phyloP scores from a whole-genome alignment of 2,888 invertebrate species.

The Lycaena phlaeas region DNA sequence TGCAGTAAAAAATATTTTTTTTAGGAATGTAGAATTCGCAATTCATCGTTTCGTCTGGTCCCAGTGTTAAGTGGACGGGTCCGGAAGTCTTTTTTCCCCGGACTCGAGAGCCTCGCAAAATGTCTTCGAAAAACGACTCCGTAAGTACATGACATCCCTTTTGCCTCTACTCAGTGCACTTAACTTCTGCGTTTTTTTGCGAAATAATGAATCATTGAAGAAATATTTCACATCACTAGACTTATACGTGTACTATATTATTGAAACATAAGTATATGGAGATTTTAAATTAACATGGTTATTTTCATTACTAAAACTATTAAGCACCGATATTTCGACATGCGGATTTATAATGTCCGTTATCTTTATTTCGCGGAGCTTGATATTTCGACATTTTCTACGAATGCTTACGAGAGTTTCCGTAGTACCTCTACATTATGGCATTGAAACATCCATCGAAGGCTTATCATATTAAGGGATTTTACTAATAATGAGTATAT shows the following conservation, averaged over 20 bases:
- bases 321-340: too few species aligned
- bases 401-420: too few species aligned
- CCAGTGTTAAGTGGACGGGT: slow-evolving; percentile 50
- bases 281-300: too few species aligned
- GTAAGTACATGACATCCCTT: slow-evolving; percentile 55
- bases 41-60: slow-evolving; percentile 42
- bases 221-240: too few species aligned
- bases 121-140: slow-evolving; percentile 60
- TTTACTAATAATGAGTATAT: too few species aligned
- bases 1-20: not conserved
- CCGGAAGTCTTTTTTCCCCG: slow-evolving; percentile 60
- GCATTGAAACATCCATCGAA: not conserved
- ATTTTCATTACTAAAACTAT: too few species aligned
- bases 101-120: slow-evolving; percentile 62
- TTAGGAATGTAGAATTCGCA: slow-evolving; percentile 23
- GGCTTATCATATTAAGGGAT: slow-evolving; percentile 24
- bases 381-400: too few species aligned
- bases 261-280: too few species aligned
- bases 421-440: too few species aligned
- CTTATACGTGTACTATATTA: too few species aligned
- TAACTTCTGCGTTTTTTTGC: slow-evolving; percentile 22
- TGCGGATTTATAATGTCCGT: too few species aligned
- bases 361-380: too few species aligned
- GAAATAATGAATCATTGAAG: slow-evolving; percentile 6
- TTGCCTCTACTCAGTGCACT: slow-evolving; percentile 42